Base-by-base conservation (phyloP, 2,797 vertebrate genomes). In the Pangasius sanitwongsei region DNA sequence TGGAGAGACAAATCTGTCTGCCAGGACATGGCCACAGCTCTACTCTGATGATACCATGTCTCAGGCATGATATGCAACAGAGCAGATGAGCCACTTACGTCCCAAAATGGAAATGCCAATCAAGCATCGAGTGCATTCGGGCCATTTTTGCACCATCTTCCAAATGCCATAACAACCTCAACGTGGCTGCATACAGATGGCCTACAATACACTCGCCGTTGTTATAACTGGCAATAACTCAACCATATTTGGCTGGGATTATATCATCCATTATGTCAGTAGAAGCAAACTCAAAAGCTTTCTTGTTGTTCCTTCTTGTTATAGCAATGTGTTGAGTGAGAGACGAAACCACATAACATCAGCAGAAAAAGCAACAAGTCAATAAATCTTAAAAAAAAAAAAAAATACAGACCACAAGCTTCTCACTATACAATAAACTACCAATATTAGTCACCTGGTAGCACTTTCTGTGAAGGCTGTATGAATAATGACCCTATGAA, bases 161-260 rank as follows among this genome's bases (percentile, higher is more conserved):
- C 61, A 84, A 84, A 84, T 31, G 28, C 25, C 44, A 50, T 84
- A 67, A 84, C 67, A 84, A 20, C 41, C 61, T 67, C 25, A 31
- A 20, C 5, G 57, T 18, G 59, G 13, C 59, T 65, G 63, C 18
- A 20, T 31, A 69, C 63, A 84, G 83, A 69, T 84, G 63, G 83
- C 83, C 44, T 31, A 34, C 44, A 2, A 63, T 65, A 48, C 61
- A 50, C 59, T 48, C 82, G 61, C 41, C 12, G 57, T 82, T 16
- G 11, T 28, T 57, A 57, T 25, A 41, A 82, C 57, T 82, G 57
- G 55, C 75, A 31, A 78, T 78, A 78, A 55, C 75, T 78, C 61
- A 67, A 28, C 37, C 82, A 65, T 65, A 50, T 83, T 83, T 65
- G 59, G 61, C 41, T 12, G 41, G 16, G 28, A 67, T 69, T 65